A percentile compares a stretch with the other conserved stretches of the same genome.
Evolutionary conservation across 1,140 invertebrate species (phyloP).

Genomic region (Neoseiulus cucumeris): DNA sequence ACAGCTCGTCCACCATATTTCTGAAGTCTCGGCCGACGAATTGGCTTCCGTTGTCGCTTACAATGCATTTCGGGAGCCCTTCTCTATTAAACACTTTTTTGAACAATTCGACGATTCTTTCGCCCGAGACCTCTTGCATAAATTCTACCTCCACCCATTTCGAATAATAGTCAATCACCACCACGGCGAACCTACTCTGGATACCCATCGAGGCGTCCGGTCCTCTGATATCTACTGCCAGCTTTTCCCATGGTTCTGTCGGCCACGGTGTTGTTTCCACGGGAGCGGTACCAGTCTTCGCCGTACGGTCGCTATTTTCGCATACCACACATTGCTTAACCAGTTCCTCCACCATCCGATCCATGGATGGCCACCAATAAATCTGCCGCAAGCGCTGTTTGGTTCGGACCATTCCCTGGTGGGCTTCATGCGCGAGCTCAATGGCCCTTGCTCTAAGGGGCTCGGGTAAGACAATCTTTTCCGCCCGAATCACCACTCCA

Average conservation of each 20-base stretch:
- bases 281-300: background rate
- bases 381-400: slow-evolving; percentile 14
- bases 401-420: slow-evolving; percentile 18
- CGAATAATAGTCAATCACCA: slow-evolving; percentile 12
- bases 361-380: slow-evolving; percentile 19
- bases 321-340: slow-evolving; percentile 13
- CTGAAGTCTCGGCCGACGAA: slow-evolving; percentile 14
- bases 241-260: slow-evolving; percentile 11
- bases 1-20: background rate
- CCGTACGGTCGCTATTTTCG: slow-evolving; percentile 12
- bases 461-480: background rate
- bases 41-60: slow-evolving; percentile 15
- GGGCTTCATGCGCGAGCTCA: background rate
- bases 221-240: slow-evolving; percentile 14
- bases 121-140: background rate
- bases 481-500: background rate
- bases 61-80: slow-evolving; percentile 11
- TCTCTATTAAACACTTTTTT: slow-evolving; percentile 12
- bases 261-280: slow-evolving; percentile 5
- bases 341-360: slow-evolving; percentile 13
- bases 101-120: slow-evolving; percentile 14
- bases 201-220: slow-evolving; percentile 12
- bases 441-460: background rate
- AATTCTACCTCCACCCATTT: slow-evolving; percentile 16
- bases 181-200: slow-evolving; percentile 10